These are phyloP conservation scores for Aplysina aerophoba DNA, from an alignment of 37 sponge, comb jelly and placozoan genomes.

Conservation along the genomic window DNA sequence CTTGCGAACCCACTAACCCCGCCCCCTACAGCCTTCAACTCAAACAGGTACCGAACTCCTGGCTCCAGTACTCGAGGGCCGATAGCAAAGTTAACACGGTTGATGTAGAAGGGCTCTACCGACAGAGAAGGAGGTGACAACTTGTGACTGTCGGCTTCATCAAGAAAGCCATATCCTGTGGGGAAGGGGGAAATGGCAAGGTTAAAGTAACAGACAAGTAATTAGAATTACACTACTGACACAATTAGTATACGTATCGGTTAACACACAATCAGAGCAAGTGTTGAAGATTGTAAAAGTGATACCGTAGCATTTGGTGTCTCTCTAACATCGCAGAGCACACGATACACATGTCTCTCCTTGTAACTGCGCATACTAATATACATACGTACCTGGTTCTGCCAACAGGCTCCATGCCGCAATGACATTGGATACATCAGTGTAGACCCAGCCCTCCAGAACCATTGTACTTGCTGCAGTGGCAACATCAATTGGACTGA, in stretches of 20 bases:
- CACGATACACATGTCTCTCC: slow-evolving; percentile 14
- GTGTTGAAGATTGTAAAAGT: no score
- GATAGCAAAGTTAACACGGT: slow-evolving; percentile 51
- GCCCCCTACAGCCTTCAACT: slow-evolving; percentile 46
- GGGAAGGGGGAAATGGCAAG: not conserved
- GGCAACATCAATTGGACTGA: slow-evolving; percentile 12
- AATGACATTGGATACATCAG: not conserved
- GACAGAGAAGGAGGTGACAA: not conserved
- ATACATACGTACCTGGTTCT: not conserved
- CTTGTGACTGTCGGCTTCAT: not conserved
- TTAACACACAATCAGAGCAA: no score
- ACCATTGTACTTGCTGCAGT: slow-evolving; percentile 7
- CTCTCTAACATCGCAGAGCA: not conserved
- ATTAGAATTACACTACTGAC: no score
- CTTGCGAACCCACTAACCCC: not conserved
- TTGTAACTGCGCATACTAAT: not conserved
- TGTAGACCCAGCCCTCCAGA: slow-evolving; percentile 61
- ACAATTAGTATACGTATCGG: no score
- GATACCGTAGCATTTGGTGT: no score
- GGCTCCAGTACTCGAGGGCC: slow-evolving; percentile 31
- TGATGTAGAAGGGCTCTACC: slow-evolving; percentile 3
- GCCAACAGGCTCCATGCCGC: slow-evolving; percentile 52
- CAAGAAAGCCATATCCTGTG: slow-evolving; percentile 58
- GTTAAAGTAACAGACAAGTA: no score
- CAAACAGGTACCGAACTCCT: slow-evolving; percentile 50